These are phyloP conservation scores for Lochmaea crataegi DNA, from an alignment of 2,888 invertebrate species.

Conservation along the genomic window DNA sequence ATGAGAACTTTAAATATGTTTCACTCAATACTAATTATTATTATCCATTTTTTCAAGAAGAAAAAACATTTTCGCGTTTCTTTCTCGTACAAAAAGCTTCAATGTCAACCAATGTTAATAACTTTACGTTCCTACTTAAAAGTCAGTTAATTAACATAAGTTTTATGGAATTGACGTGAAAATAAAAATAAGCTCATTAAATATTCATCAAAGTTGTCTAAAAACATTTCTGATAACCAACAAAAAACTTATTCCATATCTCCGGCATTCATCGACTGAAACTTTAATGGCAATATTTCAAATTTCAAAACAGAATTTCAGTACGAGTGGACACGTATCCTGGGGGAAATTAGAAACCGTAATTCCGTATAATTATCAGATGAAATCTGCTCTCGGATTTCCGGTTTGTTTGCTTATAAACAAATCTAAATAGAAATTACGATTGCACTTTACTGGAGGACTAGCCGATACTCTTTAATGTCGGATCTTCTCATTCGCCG, in stretches of 20 bases:
- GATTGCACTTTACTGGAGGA: conserved; percentile 31
- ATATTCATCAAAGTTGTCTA: conserved; percentile 16
- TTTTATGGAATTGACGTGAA: not conserved
- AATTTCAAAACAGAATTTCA: conserved; percentile 46
- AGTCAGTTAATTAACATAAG: not conserved
- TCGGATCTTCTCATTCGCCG: conserved; percentile 9
- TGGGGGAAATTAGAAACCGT: conserved; percentile 56
- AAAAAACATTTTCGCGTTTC: no score
- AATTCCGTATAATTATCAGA: conserved; percentile 54
- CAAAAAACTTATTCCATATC: conserved; percentile 5
- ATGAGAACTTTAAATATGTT: no score
- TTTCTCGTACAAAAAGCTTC: no score
- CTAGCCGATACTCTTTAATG: conserved; percentile 18
- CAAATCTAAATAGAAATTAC: conserved; percentile 37
- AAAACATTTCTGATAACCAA: not conserved
- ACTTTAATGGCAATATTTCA: conserved; percentile 51
- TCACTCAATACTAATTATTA: no score
- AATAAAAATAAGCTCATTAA: conserved; percentile 1
- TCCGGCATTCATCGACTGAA: conserved; percentile 28
- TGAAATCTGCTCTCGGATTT: conserved; percentile 43
- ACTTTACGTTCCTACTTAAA: not conserved
- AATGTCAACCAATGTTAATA: no score
- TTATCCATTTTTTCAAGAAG: no score
- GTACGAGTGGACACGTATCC: conserved; percentile 51
- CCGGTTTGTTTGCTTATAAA: conserved; percentile 36